phyloP scores from a whole-genome alignment of 2,888 invertebrate genomes.

The Neria commutata region DNA sequence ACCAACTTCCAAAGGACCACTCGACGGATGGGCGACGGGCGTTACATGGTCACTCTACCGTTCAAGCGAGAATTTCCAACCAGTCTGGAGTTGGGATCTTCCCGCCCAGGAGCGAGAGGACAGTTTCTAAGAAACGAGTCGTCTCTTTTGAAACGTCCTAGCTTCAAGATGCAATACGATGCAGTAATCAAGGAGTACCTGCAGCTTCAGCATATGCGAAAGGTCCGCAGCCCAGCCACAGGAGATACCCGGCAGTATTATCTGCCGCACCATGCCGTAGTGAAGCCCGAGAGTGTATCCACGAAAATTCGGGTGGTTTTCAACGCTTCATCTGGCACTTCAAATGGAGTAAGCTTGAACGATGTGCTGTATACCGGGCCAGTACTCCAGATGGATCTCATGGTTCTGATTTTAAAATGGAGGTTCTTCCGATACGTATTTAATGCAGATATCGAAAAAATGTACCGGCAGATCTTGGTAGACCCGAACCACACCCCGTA shows the following conservation, averaged over 20 bases:
- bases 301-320: conserved; percentile 38
- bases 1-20: neutral
- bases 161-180: neutral
- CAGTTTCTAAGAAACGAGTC: neutral
- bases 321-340: conserved; percentile 33
- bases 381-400: neutral
- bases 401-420: neutral
- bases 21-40: neutral
- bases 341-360: neutral
- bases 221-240: neutral
- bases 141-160: neutral
- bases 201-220: neutral
- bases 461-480: conserved; percentile 34
- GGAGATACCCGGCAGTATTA: neutral
- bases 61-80: neutral
- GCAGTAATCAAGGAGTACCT: conserved; percentile 4
- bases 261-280: neutral
- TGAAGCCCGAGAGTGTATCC: conserved; percentile 12
- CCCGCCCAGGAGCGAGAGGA: neutral
- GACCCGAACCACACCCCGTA: conserved; percentile 17
- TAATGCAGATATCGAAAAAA: conserved; percentile 35
- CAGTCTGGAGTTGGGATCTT: neutral
- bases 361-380: neutral
- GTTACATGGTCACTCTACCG: neutral
- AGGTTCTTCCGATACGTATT: conserved; percentile 29